Evolutionary conservation across 2,797 vertebrate species (phyloP).

Genomic region (Orestias chungarensis): DNA sequence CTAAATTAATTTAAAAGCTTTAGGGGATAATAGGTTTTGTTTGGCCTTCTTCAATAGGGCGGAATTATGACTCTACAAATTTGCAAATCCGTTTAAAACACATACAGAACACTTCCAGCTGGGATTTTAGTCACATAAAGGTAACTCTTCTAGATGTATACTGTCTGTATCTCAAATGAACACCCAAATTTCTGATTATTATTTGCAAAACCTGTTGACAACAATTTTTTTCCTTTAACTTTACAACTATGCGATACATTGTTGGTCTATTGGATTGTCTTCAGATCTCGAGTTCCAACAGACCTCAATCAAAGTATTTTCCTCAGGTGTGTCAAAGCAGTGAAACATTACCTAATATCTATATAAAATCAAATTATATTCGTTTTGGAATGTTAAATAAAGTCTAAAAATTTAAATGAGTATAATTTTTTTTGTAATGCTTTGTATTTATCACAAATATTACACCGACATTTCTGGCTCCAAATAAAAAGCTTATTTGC

Average conservation of each 20-base stretch:
- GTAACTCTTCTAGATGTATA: not conserved
- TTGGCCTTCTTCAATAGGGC: no score
- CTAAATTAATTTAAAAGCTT: no score
- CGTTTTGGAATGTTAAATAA: no score
- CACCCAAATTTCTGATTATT: not conserved
- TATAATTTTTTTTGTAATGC: not conserved
- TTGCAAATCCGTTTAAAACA: not conserved
- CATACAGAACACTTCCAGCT: not conserved
- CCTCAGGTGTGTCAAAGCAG: no score
- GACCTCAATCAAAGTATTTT: no score
- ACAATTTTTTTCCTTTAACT: not conserved
- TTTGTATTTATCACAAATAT: not conserved
- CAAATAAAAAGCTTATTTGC: not conserved
- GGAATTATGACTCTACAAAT: not conserved
- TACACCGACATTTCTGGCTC: no score
- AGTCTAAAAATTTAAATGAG: not conserved
- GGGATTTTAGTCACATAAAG: not conserved
- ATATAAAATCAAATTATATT: no score
- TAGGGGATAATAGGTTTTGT: no score
- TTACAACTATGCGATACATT: not conserved
- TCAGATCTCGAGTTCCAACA: no score
- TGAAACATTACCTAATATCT: no score
- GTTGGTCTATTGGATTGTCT: not conserved
- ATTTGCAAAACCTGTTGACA: not conserved
- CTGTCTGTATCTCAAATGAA: not conserved